Evolutionary conservation across 2,797 vertebrate species (phyloP), one percentile per base, ranked within the genome.

Genomic region (Oryzias sinensis): DNA sequence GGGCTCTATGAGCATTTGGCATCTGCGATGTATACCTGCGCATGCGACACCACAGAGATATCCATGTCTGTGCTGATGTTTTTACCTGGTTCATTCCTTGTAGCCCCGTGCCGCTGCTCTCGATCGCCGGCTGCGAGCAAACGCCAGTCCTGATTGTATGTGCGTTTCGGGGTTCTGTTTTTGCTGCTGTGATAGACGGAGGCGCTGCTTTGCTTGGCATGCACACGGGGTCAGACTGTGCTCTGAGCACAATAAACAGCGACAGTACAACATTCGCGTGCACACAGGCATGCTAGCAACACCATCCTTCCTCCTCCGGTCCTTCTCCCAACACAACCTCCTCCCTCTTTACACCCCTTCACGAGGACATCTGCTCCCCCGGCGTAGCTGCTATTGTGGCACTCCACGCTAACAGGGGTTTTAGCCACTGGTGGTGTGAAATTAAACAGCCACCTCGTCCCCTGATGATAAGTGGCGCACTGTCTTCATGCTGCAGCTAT

Each of bases 381-480:
- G 74, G 87, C 73, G 66, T 81, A 77, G 81, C 76, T 74, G 72
- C 84, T 83, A 89, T 89, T 86, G 86, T 89, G 79, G 78, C 53
- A 80, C 78, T 81, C 86, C 76, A 59, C 80, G 80, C 84, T 86
- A 88, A 88, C 87, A 79, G 73, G 80, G 85, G 77, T 84, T 86
- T 85, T 82, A 86, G 85, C 84, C 83, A 84, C 84, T 78, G 83
- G 78, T 87, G 83, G 89, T 91, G 83, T 90, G 89, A 87, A 81
- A 90, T 90, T 89, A 90, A 89, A 87, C 87, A 86, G 88, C 85
- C 85, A 82, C 76, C 84, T 83, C 74, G 75, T 87, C 84, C 80
- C 83, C 86, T 86, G 85, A 83, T 88, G 85, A 86, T 89, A 87
- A 90, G 88, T 89, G 85, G 81, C 76, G 60, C 80, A 81, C 81